Base-by-base conservation (phyloP, 2,797 vertebrate genomes). In the Salarias fasciatus region DNA sequence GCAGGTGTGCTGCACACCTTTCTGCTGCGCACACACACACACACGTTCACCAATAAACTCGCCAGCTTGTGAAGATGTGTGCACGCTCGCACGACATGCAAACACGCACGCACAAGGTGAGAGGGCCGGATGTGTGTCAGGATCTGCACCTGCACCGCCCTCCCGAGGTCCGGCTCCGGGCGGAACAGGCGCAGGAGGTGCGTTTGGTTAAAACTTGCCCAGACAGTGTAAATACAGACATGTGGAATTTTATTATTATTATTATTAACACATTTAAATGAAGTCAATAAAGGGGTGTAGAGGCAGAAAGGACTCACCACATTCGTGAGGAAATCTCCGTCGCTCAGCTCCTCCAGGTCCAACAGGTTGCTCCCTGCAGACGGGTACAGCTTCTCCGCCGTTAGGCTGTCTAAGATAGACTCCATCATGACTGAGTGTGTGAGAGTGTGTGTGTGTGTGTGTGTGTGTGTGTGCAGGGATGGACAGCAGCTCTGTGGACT, bases 261-360 rank as follows among this genome's bases (percentile, higher is more conserved):
- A 24, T 24, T 24, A 2, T 24, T 24, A n/a, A n/a, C n/a, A n/a
- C n/a, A n/a, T 24, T 24, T 24, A 2, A 18, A 24, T 24, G 18
- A 3, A 18, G 24, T 24, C 18, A 24, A 24, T 24, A 24, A 24
- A 12, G n/a, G n/a, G n/a, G n/a, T n/a, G n/a, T n/a, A n/a, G n/a
- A 55, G 12, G 4, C 2, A 4, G 1, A 1, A 1, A 24, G 11
- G 35, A 68, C 88, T 88, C 73, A 97, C 96, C 95, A 96, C 95
- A 84, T 95, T 97, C 78, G 92, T 94, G 86, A 97, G 95, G 83
- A 98, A 97, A 82, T 98, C 96, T 55, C 94, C 94, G 82, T 98
- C 96, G 80, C 93, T 95, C 80, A 98, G 92, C 42, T 97, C 96
- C 80, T 96, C 95, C 87, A 98, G 85, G 83, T 91, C 89, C 87